These are phyloP conservation scores for Phrynocephalus guinanensis DNA, from an alignment of 2,797 vertebrate species.

Conservation along the genomic window DNA sequence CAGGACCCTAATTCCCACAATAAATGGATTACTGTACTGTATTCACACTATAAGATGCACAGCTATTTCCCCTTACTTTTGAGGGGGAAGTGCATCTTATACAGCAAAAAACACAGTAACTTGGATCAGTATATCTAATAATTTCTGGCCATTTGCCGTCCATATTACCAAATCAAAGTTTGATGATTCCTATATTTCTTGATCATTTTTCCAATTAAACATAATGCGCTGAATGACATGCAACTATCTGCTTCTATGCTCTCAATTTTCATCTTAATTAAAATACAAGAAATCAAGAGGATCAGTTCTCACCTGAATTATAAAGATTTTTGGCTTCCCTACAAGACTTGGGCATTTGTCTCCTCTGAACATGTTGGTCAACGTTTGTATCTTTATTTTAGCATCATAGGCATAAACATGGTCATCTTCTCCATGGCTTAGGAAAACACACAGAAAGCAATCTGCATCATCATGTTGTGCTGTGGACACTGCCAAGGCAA, in stretches of 20 bases:
- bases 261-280: not conserved
- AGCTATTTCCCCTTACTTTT: no score
- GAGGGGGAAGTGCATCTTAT: no score
- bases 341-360: constrained; percentile 88
- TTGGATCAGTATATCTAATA: not conserved
- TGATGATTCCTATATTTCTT: not conserved
- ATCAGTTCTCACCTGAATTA: constrained; percentile 88
- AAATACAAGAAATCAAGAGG: not conserved
- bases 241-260: not conserved
- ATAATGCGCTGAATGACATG: not conserved
- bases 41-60: no score
- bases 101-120: no score
- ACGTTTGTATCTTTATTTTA: constrained; percentile 83
- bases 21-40: no score
- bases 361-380: constrained; percentile 89
- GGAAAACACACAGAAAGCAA: constrained; percentile 91
- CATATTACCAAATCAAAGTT: not conserved
- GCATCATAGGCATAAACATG: constrained; percentile 85
- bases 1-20: no score
- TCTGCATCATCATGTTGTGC: constrained; percentile 85
- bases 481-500: constrained; percentile 77
- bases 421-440: constrained; percentile 92
- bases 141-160: no score
- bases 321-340: constrained; percentile 97
- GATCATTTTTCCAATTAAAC: not conserved